Evolutionary conservation across 2,888 invertebrate species (phyloP), one percentile per base, ranked within the genome.

Genomic region (Dromius quadrimaculatus): DNA sequence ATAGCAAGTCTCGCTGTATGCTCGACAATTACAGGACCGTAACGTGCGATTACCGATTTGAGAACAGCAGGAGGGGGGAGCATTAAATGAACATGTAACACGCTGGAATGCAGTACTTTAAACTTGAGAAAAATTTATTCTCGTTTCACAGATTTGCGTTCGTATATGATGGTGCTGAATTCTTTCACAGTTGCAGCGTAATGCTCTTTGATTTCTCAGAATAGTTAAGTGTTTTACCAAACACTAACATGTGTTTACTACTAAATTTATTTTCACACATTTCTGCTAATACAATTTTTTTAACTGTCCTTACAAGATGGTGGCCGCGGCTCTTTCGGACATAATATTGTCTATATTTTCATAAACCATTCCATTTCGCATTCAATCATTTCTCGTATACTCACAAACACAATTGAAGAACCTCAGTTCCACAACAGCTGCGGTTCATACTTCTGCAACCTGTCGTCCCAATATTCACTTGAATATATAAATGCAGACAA

Each of bases 1-100:
- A 74, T 74, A 71, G 72, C 41, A 36, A 63, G 38, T 1, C 38
- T 41, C 13, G 41, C 23, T 54, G 36, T 23, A 22, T 6, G 28
- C 28, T 54, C 50, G 23, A 54, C 50, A 54, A 54, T 54, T 54
- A 54, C 50, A 54, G 50, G 47, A 13, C 50, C 50, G 50, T 54
- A 54, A 54, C 50, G 50, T 54, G 50, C 50, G 50, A 54, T 54
- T 54, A 54, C 50, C 50, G 28, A 54, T 54, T 54, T 13, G 28
- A 23, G 17, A 11, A 2, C 41, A 15, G 41, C 41, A 41, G 41
- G 41, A 54, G 50, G 50, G 23, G 50, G 23, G 50, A 23, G 13
- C 50, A 54, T 54, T 54, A 54, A 54, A 54, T 54, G 50, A 54
- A 54, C 50, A 54, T 54, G 50, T 54, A 54, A 54, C 50, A 54